Percentiles rank a stretch among this genome's conserved stretches.
Evolutionary conservation across 2,797 vertebrate species (phyloP).

Genomic region (Sebastes reedi): DNA sequence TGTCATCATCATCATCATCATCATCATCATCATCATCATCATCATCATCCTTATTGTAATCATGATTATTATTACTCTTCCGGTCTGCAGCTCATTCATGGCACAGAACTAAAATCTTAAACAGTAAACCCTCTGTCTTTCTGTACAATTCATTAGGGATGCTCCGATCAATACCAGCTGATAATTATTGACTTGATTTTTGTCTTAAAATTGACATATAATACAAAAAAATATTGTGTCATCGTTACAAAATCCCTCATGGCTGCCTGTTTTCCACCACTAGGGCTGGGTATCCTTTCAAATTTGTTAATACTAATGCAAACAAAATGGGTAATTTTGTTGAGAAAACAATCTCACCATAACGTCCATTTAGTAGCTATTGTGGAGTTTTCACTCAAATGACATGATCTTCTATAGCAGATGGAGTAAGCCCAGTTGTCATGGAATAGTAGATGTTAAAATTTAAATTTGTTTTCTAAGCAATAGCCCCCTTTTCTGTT

Average conservation of each 20-base stretch:
- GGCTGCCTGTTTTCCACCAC: neutral
- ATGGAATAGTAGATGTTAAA: too few relatives aligned
- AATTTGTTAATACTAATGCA: neutral
- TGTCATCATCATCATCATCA: conserved; percentile 45
- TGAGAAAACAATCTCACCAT: neutral
- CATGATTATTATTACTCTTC: conserved; percentile 41
- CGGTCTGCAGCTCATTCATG: conserved; percentile 59
- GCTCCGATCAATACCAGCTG: conserved; percentile 55
- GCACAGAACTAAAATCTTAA: conserved; percentile 61
- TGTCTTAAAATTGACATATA: neutral
- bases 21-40: neutral
- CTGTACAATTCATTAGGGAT: conserved; percentile 31
- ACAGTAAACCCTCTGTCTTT: conserved; percentile 31
- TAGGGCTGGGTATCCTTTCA: neutral
- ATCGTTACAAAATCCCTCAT: neutral
- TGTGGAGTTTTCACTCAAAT: neutral
- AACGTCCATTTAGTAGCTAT: neutral
- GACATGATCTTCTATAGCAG: neutral
- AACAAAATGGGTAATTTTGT: too few relatives aligned
- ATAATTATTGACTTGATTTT: neutral
- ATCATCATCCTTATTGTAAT: neutral
- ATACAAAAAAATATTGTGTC: neutral
- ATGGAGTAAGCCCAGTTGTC: neutral
- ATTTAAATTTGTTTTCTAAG: neutral
- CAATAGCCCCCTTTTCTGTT: too few relatives aligned